Evolutionary conservation across 1,140 invertebrate genomes (phyloP).

Genomic region (Drosophila grimshawi): DNA sequence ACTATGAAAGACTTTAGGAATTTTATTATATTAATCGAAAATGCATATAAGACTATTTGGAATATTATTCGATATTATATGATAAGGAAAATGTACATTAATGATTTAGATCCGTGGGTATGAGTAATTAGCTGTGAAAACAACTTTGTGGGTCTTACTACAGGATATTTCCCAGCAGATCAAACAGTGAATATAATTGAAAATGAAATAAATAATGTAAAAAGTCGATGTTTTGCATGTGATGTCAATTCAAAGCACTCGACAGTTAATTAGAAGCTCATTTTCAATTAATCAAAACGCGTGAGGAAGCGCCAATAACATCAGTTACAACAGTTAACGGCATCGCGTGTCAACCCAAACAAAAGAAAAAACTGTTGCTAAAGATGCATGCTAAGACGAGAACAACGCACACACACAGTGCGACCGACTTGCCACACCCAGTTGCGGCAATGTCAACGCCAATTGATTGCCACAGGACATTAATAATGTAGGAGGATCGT

Average conservation of each 20-base stretch:
- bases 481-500: slow-evolving; percentile 70
- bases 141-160: too few species aligned
- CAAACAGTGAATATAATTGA: too few species aligned
- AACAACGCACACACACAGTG: not conserved
- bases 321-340: slow-evolving; percentile 33
- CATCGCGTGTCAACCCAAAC: slow-evolving; percentile 38
- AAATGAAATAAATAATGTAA: slow-evolving; percentile 6
- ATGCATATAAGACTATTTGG: too few species aligned
- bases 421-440: not conserved
- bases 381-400: not conserved
- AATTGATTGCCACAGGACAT: slow-evolving; percentile 69
- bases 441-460: slow-evolving; percentile 64
- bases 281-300: slow-evolving; percentile 76
- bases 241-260: slow-evolving; percentile 53
- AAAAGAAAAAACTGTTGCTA: not conserved
- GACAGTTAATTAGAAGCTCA: slow-evolving; percentile 74
- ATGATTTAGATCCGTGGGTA: too few species aligned
- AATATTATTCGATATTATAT: too few species aligned
- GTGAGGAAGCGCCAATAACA: slow-evolving; percentile 43
- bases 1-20: too few species aligned
- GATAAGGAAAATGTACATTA: too few species aligned
- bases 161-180: too few species aligned
- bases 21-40: too few species aligned
- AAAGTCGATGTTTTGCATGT: slow-evolving; percentile 20
- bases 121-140: too few species aligned